Base-by-base conservation (phyloP, 2,888 invertebrate genomes). In the Cephus sareptanus region DNA sequence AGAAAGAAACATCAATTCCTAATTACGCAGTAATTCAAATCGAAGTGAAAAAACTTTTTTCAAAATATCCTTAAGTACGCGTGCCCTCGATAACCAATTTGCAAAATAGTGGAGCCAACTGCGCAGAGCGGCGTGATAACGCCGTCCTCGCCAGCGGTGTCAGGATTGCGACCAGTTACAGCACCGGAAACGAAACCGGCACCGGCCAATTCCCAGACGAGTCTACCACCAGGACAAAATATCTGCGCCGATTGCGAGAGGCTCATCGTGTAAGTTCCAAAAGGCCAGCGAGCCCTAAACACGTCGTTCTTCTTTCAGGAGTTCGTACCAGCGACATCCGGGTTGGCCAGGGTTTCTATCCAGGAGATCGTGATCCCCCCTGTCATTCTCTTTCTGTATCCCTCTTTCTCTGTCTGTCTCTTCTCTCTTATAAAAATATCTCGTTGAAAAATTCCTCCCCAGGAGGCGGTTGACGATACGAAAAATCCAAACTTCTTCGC, bases 241-340 rank as follows among this genome's bases (percentile, higher is more conserved):
- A 96, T 98, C 92, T 99, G 99, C 94, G 97, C 97, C 87, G 98
- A 98, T 91, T 99, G 99, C 94, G 98, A 98, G 92, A 95, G 98
- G 90, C 95, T 98, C 90, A 98, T 99, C 93, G 97, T 98, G 98
- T 99, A 96, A 97, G 98, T 96, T 83, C 71, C 79, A n/a, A 77
- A 34, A 73, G 35, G 74, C 76, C 40, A 70, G 69, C 37, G 75
- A 73, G 74, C 73, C 69, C 23, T 31, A 40, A 76, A 35, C n/a
- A 33, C 23, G 70, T 76, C 12, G 35, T 40, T 31, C 74, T 79
- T 71, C 79, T 79, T 71, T 4, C 68, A 56, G 56, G 56, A 56
- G 23, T 56, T 23, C 6, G 23, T 9, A 56, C 9, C 56, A 56
- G 56, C 56, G 56, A 56, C 56, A 56, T 15, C 56, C 56, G 56